phyloP scores from a whole-genome alignment of 2,797 vertebrate species.

The Bucorvus abyssinicus region DNA sequence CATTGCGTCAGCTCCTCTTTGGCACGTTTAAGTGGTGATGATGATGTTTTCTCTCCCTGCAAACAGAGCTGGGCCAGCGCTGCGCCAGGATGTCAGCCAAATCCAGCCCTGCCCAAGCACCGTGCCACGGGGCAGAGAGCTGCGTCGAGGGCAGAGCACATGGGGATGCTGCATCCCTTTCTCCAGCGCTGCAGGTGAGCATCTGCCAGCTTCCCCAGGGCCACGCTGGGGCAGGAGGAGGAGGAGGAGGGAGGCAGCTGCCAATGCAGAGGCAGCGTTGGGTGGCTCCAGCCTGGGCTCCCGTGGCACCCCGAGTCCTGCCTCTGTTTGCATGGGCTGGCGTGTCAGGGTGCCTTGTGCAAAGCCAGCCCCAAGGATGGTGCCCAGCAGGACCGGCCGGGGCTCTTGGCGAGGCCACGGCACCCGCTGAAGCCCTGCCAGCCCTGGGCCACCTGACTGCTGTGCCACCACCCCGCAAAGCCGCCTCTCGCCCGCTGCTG shows the following conservation, averaged over 20 bases:
- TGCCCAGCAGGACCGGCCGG: fast-evolving
- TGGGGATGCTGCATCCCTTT: fast-evolving
- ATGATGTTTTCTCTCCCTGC: not conserved
- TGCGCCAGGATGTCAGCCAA: fast-evolving
- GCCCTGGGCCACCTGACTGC: not conserved
- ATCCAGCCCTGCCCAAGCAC: not conserved
- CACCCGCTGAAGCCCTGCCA: fast-evolving
- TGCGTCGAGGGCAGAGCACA: fast-evolving
- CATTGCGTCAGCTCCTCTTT: fast-evolving
- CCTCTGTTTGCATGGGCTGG: fast-evolving
- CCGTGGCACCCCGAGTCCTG: not conserved
- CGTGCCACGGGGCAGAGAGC: fast-evolving
- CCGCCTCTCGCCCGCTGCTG: not conserved
- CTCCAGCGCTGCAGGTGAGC: not conserved
- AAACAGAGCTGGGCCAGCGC: not conserved
- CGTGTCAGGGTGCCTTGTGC: fast-evolving
- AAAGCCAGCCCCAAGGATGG: fast-evolving
- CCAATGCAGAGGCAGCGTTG: fast-evolving
- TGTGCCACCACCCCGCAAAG: fast-evolving
- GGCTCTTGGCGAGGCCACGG: fast-evolving
- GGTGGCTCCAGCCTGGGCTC: not conserved
- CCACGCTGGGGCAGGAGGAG: fast-evolving
- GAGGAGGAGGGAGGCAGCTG: not conserved
- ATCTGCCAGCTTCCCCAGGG: fast-evolving
- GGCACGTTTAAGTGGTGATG: fast-evolving